These are phyloP conservation scores for Carterocephalus palaemon DNA, from an alignment of 2,888 invertebrate genomes.

Conservation along the genomic window DNA sequence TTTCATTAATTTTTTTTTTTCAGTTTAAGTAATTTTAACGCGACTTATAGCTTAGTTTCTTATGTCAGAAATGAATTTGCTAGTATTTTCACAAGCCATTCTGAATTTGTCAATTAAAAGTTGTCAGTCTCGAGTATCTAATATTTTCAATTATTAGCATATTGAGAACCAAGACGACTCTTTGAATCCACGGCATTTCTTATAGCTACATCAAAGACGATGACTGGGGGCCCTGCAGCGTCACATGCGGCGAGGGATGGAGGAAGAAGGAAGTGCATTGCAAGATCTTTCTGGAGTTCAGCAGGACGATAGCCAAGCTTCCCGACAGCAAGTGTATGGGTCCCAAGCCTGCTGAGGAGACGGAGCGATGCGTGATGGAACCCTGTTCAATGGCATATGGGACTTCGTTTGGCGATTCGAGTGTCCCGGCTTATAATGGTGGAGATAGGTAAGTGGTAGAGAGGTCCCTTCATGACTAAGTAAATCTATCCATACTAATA, in stretches of 20 bases:
- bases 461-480: no score
- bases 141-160: not conserved
- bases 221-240: conserved; percentile 95
- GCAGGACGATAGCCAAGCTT: conserved; percentile 90
- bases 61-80: no score
- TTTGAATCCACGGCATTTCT: conserved; percentile 20
- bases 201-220: conserved; percentile 91
- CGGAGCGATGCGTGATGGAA: conserved; percentile 88
- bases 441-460: conserved; percentile 66
- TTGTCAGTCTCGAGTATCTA: not conserved
- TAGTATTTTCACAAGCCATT: conserved; percentile 20
- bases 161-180: not conserved
- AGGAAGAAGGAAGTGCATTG: conserved; percentile 94
- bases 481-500: not conserved
- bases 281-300: conserved; percentile 95
- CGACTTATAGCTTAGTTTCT: no score
- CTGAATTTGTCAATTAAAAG: not conserved
- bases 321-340: conserved; percentile 94
- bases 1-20: no score
- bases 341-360: conserved; percentile 88
- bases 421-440: conserved; percentile 58
- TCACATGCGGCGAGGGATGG: conserved; percentile 93
- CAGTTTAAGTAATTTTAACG: no score
- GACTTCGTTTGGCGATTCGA: conserved; percentile 71
- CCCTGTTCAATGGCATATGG: conserved; percentile 85